These are phyloP conservation scores for Drosophila nasuta DNA, from an alignment of 1,140 invertebrate species.

Conservation along the genomic window DNA sequence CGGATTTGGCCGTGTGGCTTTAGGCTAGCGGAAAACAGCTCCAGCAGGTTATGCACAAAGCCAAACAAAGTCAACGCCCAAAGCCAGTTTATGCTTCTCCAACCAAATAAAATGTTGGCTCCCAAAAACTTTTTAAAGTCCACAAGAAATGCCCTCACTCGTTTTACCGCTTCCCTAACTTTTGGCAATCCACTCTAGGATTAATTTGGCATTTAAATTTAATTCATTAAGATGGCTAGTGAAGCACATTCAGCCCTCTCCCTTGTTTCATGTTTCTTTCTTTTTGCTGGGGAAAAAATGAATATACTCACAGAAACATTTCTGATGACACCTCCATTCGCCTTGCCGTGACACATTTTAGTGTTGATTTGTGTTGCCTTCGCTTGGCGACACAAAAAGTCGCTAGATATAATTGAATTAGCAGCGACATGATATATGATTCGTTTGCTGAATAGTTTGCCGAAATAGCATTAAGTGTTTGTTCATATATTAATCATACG, in stretches of 20 bases:
- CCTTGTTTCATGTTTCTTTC: neutral
- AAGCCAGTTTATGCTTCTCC: conserved; percentile 22
- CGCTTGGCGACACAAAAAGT: conserved; percentile 46
- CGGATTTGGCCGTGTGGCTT: conserved; percentile 15
- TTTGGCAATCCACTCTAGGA: neutral
- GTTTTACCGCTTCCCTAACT: conserved; percentile 19
- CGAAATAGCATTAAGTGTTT: conserved; percentile 9
- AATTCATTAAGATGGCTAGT: neutral
- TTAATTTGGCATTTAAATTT: conserved; percentile 26
- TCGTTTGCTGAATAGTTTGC: conserved; percentile 24
- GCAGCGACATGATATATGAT: conserved; percentile 59
- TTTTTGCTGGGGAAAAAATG: neutral
- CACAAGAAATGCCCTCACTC: conserved; percentile 11
- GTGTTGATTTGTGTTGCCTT: conserved; percentile 49
- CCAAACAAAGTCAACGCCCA: conserved; percentile 36
- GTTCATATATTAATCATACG: conserved; percentile 65
- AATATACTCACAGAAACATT: conserved; percentile 1
- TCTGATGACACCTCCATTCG: neutral
- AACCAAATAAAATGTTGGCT: conserved; percentile 35
- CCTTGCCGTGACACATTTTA: neutral
- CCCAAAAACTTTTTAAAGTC: conserved; percentile 28
- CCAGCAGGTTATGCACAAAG: conserved; percentile 5
- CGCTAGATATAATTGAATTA: conserved; percentile 70
- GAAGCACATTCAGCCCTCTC: neutral
- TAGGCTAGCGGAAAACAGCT: conserved; percentile 22